Conservation (phyloP, 2,113 vertebrate genomes). For the Syngnathoides biaculeatus region DNA sequence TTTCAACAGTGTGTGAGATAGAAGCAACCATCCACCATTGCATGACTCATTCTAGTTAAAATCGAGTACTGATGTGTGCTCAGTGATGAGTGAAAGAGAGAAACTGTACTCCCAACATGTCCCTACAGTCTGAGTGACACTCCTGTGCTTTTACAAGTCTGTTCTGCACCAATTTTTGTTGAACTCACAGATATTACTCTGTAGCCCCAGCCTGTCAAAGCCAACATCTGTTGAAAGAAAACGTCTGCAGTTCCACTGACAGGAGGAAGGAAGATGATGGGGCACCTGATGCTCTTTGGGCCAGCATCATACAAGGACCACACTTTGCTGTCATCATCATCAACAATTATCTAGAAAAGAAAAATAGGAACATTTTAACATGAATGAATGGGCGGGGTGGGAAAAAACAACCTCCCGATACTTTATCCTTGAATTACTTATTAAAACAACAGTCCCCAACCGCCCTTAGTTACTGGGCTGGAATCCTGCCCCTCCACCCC, state of each 20-base stretch:
- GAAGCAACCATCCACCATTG: background rate
- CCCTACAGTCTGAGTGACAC: background rate
- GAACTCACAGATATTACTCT: constrained; percentile 92
- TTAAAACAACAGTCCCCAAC: no score
- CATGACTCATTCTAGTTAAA: background rate
- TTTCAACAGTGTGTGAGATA: background rate
- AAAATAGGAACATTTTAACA: background rate
- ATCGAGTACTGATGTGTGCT: background rate
- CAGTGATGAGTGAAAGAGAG: background rate
- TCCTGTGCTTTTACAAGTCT: background rate
- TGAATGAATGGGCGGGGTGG: background rate
- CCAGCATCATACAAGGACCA: constrained; percentile 97
- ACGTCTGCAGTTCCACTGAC: constrained; percentile 97
- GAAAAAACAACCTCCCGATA: no score
- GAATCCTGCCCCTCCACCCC: no score
- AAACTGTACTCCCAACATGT: background rate
- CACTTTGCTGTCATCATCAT: constrained; percentile 97
- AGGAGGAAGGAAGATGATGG: constrained; percentile 93
- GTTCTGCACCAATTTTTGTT: background rate
- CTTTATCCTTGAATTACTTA: no score
- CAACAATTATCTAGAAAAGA: constrained; percentile 88
- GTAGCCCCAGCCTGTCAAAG: constrained; percentile 94
- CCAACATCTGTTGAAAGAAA: constrained; percentile 94
- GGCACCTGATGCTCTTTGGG: constrained; percentile 90
- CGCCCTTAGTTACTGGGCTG: no score